A percentile compares a stretch with the other conserved stretches of the same genome.
These are phyloP conservation scores for Clistopyga incitator DNA, from an alignment of 2,888 invertebrate genomes.

Conservation along the genomic window DNA sequence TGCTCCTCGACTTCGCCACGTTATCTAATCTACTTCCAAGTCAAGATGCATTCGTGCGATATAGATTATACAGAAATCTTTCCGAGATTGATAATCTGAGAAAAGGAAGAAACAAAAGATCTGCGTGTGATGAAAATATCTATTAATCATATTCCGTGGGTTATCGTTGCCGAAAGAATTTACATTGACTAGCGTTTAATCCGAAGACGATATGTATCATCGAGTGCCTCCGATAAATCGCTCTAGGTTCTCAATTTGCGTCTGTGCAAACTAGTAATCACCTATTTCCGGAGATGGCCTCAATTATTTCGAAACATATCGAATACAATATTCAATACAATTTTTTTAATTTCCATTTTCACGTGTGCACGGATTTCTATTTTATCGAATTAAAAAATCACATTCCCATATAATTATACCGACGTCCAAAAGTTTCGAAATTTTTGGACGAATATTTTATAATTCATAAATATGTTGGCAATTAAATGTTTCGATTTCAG, in stretches of 20 bases:
- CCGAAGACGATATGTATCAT: conserved; percentile 8
- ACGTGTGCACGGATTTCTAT: background rate
- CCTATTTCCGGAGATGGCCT: background rate
- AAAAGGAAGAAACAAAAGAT: conserved; percentile 9
- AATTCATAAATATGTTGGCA: no score
- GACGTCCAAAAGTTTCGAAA: no score
- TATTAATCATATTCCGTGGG: conserved; percentile 21
- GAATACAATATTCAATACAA: background rate
- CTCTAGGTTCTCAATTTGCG: background rate
- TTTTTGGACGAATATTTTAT: no score
- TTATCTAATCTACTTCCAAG: conserved; percentile 46
- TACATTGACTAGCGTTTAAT: conserved; percentile 6
- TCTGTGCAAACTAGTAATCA: background rate
- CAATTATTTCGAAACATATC: background rate
- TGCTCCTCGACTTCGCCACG: conserved; percentile 2
- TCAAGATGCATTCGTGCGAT: conserved; percentile 29
- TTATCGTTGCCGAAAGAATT: conserved; percentile 22
- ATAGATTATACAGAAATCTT: conserved; percentile 32
- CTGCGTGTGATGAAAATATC: conserved; percentile 13
- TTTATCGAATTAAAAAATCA: no score
- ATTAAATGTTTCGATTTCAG: background rate
- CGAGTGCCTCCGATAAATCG: background rate
- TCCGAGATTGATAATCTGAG: conserved; percentile 37
- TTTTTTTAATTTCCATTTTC: background rate
- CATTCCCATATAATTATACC: no score